phyloP scores from a whole-genome alignment of 2,888 invertebrate genomes.

The Lasioglossum figueresi region DNA sequence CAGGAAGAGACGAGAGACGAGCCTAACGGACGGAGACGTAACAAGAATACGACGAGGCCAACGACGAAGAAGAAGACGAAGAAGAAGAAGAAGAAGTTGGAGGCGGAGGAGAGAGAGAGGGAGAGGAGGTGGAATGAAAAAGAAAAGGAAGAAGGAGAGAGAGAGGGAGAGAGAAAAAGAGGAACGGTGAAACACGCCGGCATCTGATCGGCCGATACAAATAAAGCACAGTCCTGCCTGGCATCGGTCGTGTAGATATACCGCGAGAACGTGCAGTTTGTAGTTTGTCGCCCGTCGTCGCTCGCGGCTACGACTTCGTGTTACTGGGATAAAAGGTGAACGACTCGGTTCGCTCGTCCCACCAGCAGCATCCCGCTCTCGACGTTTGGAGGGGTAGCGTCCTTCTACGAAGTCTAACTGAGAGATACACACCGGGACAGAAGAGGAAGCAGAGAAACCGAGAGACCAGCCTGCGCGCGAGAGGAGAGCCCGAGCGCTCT shows the following conservation, averaged over 20 bases:
- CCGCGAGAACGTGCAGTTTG: constrained; percentile 77
- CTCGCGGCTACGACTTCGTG: constrained; percentile 81
- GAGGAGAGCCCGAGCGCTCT: not conserved
- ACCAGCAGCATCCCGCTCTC: constrained; percentile 78
- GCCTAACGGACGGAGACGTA: constrained; percentile 36
- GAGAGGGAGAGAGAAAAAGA: not conserved
- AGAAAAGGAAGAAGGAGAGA: constrained; percentile 5
- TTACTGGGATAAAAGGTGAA: constrained; percentile 84
- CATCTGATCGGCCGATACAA: constrained; percentile 78
- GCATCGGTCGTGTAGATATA: constrained; percentile 69
- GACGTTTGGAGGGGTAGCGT: constrained; percentile 78
- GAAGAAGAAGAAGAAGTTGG: constrained; percentile 9
- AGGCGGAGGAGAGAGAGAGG: not conserved
- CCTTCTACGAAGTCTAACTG: constrained; percentile 75
- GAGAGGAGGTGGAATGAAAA: constrained; percentile 8
- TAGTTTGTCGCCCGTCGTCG: constrained; percentile 78
- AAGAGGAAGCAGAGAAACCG: constrained; percentile 20
- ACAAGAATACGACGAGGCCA: not conserved
- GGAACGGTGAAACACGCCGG: constrained; percentile 60
- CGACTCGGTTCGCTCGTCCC: constrained; percentile 79
- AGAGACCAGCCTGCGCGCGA: not conserved
- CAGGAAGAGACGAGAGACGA: constrained; percentile 27
- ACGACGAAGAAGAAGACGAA: not conserved
- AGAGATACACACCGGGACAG: constrained; percentile 50
- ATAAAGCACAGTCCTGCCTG: constrained; percentile 75